Evolutionary conservation across 2,888 invertebrate genomes (phyloP).

Genomic region (Euproctis similis): DNA sequence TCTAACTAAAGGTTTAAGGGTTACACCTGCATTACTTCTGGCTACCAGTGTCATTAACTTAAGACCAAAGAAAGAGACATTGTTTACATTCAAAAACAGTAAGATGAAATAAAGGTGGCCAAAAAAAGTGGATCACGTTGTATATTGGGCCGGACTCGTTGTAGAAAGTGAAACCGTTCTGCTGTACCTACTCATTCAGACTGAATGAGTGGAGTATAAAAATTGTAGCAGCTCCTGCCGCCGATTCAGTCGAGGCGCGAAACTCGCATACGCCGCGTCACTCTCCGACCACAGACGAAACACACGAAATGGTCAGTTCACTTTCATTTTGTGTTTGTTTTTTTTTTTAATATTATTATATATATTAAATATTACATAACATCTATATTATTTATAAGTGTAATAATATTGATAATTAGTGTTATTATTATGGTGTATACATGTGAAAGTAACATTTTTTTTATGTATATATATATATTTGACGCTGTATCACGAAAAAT

Average conservation of each 20-base stretch:
- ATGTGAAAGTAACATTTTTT: constrained; percentile 19
- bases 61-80: constrained; percentile 30
- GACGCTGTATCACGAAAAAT: neutral
- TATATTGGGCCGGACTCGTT: constrained; percentile 46
- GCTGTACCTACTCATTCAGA: too few species aligned
- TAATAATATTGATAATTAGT: constrained; percentile 17
- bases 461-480: neutral
- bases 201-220: too few species aligned
- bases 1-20: too few species aligned
- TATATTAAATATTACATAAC: too few species aligned
- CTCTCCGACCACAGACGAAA: constrained; percentile 36
- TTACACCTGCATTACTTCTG: too few species aligned
- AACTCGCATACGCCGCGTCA: constrained; percentile 33
- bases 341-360: constrained; percentile 26
- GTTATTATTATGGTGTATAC: constrained; percentile 20
- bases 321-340: constrained; percentile 43
- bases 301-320: constrained; percentile 61
- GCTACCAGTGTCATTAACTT: too few species aligned
- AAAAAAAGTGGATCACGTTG: constrained; percentile 65
- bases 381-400: too few species aligned
- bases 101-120: constrained; percentile 33
- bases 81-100: constrained; percentile 45
- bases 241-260: constrained; percentile 54
- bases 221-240: constrained; percentile 49
- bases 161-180: constrained; percentile 70